These are phyloP conservation scores for Albula goreensis DNA, from an alignment of 2,113 vertebrate genomes.

Conservation along the genomic window DNA sequence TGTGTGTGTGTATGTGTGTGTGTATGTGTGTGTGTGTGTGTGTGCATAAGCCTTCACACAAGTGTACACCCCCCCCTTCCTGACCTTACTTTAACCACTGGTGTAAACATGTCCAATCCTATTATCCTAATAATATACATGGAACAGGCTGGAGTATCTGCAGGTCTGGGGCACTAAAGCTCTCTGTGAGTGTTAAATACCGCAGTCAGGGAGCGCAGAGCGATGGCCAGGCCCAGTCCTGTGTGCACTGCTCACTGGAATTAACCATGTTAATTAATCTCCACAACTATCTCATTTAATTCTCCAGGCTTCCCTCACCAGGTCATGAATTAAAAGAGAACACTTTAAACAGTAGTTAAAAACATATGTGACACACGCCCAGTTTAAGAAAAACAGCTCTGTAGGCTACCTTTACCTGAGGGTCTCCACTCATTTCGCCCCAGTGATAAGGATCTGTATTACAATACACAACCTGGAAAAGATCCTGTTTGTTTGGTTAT, in stretches of 20 bases:
- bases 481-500: no score
- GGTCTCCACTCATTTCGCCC: no score
- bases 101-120: conserved; percentile 46
- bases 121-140: conserved; percentile 50
- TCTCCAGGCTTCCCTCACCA: not conserved
- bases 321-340: not conserved
- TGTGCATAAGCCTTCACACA: no score
- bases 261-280: not conserved
- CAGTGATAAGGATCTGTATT: no score
- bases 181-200: conserved; percentile 12
- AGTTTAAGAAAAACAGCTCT: not conserved
- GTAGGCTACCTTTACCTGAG: no score
- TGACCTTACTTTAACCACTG: conserved; percentile 32
- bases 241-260: not conserved
- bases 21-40: no score
- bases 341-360: not conserved
- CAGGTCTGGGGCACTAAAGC: not conserved
- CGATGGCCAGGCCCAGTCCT: not conserved
- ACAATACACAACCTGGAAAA: no score
- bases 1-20: no score
- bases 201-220: not conserved
- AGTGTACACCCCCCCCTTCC: conserved; percentile 33
- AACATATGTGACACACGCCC: not conserved
- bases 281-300: not conserved
- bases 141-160: conserved; percentile 8